Conservation (phyloP, 2,797 vertebrate genomes). For the Micrastur ruficollis region DNA sequence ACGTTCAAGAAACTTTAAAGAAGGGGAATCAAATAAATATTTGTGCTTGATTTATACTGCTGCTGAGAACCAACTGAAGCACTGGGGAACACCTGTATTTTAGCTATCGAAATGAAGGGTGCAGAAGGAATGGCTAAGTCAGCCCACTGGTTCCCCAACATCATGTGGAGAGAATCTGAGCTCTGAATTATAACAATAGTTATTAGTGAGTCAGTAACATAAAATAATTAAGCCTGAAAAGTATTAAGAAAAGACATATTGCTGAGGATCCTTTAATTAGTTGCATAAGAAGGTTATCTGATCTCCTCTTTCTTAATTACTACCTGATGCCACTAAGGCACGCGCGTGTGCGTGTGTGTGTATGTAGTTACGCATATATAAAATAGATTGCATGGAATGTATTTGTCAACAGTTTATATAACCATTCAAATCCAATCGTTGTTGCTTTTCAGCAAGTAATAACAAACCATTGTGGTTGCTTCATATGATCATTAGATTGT, state of each 20-base stretch:
- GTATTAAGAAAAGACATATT: neutral
- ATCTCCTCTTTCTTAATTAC: slow-evolving; percentile 28
- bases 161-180: neutral
- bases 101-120: neutral
- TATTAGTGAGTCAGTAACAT: neutral
- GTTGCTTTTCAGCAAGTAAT: neutral
- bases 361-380: neutral
- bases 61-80: neutral
- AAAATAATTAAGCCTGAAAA: slow-evolving; percentile 38
- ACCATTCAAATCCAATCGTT: neutral
- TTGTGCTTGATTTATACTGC: neutral
- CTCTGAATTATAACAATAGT: neutral
- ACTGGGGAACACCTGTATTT: neutral
- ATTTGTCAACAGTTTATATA: neutral
- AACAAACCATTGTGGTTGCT: neutral
- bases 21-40: neutral
- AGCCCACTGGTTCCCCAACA: neutral
- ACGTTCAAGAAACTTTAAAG: neutral
- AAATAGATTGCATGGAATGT: neutral
- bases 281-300: slow-evolving; percentile 18
- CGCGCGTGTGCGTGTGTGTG: too few relatives aligned
- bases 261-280: slow-evolving; percentile 19
- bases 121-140: neutral
- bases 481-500: neutral
- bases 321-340: neutral